Percentiles rank a stretch among this genome's conserved stretches.
These are phyloP conservation scores for Ailurus styani DNA, from an alignment of 2,113 vertebrate genomes.

Conservation along the genomic window DNA sequence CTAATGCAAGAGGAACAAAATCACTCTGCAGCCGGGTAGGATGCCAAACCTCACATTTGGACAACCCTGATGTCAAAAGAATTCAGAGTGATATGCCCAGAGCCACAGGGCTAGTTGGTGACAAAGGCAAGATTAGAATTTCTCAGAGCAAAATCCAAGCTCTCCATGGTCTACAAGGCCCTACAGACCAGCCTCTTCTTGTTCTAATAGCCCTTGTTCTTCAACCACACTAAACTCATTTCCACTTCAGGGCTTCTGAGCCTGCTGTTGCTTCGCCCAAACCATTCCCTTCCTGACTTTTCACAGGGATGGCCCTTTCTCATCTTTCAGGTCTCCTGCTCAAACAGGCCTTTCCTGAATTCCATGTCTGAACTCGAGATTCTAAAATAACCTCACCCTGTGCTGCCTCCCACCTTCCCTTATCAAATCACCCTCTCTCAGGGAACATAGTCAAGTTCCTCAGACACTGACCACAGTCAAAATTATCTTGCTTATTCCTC, in stretches of 20 bases:
- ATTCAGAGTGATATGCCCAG: background rate
- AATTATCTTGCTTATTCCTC: background rate
- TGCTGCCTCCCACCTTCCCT: too few species aligned
- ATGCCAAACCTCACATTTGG: background rate
- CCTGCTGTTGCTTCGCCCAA: background rate
- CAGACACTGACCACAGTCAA: background rate
- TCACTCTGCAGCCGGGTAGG: background rate
- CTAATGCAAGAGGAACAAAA: background rate
- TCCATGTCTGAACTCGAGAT: background rate
- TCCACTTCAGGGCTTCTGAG: background rate
- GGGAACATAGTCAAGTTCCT: background rate
- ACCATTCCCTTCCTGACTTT: background rate
- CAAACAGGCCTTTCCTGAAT: background rate
- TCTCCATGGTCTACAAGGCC: rapidly evolving
- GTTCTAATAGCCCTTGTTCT: too few species aligned
- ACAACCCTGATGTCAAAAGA: background rate
- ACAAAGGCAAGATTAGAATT: background rate
- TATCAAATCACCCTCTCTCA: background rate
- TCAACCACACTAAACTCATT: background rate
- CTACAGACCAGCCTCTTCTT: background rate
- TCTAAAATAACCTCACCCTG: background rate
- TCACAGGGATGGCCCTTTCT: background rate
- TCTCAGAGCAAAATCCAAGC: background rate
- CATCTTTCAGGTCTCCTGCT: background rate
- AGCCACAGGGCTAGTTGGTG: background rate